Base-by-base conservation (phyloP, 1,140 invertebrate genomes). In the Drosophila pachea region DNA sequence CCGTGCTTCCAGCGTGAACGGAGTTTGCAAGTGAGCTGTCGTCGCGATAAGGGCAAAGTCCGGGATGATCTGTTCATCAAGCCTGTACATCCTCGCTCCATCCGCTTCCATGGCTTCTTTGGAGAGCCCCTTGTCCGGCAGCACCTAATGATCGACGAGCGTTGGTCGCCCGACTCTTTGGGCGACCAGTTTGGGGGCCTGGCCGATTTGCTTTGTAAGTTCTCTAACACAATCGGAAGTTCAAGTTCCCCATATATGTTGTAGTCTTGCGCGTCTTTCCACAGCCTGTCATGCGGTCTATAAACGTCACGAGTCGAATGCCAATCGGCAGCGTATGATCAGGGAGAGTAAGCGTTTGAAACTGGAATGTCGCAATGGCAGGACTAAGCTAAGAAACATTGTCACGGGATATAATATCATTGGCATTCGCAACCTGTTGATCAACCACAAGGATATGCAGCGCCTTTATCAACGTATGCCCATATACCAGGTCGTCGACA, bases 381-480 rank as follows among this genome's bases (percentile, higher is more conserved):
- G 82, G 0, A 52, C 73, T 0, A 88, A 88, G 36, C 52, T 89
- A n/a, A 74, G 84, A 45, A 87, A 76, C 8, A 65, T 83, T 3
- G 52, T 86, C 3, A 29, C 59, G 32, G 81, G 71, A 5, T 62
- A 88, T 43, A 87, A 88, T 53, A 74, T 73, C 2, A 66, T 76
- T 11, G 68, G 68, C 12, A 87, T 89, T 32, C 68, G 76, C 14
- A 89, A 89, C 59, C 61, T 78, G 8, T 50, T 89, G 7, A 83
- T 73, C 31, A 86, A 87, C 45, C 74, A 88, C 60, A 87, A 73
- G 60, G 77, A 78, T 7, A 77, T 88, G 73, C 81, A 88, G 58
- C 74, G 87, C 0, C 54, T 89, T 1, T 89, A 89, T 53, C 69
- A 82, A 49, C 74, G 73, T 11, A 89, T 89, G 88, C 88, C 88